Conservation (phyloP, 2,888 invertebrate species). For the Tenthredo scrophulariae region DNA sequence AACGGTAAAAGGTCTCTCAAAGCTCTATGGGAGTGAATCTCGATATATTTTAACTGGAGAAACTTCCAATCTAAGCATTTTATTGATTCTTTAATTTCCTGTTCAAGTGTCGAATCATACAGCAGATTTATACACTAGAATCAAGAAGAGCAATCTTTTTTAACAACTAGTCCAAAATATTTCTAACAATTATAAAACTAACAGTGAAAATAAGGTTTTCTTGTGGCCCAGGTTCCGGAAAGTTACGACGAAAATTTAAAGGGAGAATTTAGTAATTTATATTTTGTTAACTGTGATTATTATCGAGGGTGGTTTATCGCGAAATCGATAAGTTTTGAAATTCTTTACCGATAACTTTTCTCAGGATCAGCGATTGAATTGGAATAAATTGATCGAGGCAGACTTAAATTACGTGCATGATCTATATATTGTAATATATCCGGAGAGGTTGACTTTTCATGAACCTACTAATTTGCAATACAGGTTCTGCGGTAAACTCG, state of each 20-base stretch:
- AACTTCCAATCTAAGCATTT: background rate
- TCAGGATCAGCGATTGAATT: background rate
- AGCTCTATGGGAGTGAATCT: background rate
- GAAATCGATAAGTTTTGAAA: background rate
- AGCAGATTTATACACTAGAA: background rate
- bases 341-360: background rate
- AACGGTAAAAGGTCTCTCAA: background rate
- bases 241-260: background rate
- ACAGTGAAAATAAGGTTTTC: background rate
- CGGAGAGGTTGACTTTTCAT: background rate
- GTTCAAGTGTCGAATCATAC: background rate
- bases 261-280: too few species aligned
- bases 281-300: too few species aligned
- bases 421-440: background rate
- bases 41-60: background rate
- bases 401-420: background rate
- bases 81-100: background rate
- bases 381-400: background rate
- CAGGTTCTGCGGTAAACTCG: conserved; percentile 15
- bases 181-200: background rate
- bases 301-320: background rate
- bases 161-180: background rate
- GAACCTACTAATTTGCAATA: background rate
- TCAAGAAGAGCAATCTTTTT: background rate
- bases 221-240: background rate